phyloP scores from a whole-genome alignment of 2,113 vertebrate genomes.

The Galemys pyrenaicus region DNA sequence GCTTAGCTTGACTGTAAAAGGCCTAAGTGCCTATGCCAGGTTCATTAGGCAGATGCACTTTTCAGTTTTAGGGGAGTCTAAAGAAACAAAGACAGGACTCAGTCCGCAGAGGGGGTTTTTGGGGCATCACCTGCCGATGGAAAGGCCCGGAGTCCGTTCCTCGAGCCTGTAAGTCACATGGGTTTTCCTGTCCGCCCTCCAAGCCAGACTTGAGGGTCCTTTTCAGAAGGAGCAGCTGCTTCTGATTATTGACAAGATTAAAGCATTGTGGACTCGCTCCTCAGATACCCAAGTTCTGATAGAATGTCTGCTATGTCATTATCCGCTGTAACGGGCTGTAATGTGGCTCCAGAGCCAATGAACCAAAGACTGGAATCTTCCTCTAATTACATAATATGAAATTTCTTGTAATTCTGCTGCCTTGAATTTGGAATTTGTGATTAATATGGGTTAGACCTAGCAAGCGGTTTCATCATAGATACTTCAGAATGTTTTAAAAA shows the following conservation, averaged over 20 bases:
- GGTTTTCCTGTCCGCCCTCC: neutral
- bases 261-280: constrained; percentile 45
- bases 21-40: neutral
- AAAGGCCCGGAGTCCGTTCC: neutral
- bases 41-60: neutral
- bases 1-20: neutral
- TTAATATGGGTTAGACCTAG: constrained; percentile 46
- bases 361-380: constrained; percentile 15
- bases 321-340: constrained; percentile 17
- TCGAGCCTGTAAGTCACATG: constrained; percentile 23
- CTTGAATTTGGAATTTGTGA: constrained; percentile 62
- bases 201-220: neutral
- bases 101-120: neutral
- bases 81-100: neutral
- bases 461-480: constrained; percentile 29
- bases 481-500: constrained; percentile 22
- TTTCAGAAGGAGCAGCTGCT: constrained; percentile 56
- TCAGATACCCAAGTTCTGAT: constrained; percentile 41
- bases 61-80: neutral
- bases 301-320: constrained; percentile 25
- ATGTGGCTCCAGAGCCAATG: neutral
- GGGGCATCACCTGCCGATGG: neutral
- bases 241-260: constrained; percentile 45
- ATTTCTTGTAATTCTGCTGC: constrained; percentile 67
- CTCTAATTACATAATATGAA: constrained; percentile 58